phyloP scores from a whole-genome alignment of 2,797 vertebrate genomes.

The Gymnodraco acuticeps region DNA sequence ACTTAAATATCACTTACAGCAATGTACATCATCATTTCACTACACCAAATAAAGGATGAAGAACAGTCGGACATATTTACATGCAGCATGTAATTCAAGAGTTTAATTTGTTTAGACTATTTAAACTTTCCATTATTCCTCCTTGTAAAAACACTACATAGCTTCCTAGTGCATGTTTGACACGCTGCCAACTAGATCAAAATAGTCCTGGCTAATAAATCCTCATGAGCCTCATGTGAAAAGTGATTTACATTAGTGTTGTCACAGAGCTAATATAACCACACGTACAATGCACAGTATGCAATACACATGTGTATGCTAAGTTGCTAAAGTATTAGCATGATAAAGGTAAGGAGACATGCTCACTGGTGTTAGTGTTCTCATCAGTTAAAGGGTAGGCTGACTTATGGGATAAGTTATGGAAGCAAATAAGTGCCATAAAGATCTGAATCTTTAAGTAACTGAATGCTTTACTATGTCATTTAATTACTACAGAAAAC shows the following conservation, averaged over 20 bases:
- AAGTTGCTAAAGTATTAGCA: not conserved
- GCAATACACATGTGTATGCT: not conserved
- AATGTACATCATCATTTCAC: constrained; percentile 1
- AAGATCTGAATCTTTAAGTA: not conserved
- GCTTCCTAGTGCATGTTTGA: constrained; percentile 1
- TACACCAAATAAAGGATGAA: not conserved
- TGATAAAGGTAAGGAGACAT: not conserved
- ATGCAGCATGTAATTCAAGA: not conserved
- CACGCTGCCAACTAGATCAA: not conserved
- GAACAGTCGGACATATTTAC: not conserved
- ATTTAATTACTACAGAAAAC: not conserved
- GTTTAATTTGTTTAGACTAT: not conserved
- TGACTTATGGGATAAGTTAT: constrained; percentile 32
- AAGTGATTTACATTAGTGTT: constrained; percentile 6
- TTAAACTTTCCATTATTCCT: not conserved
- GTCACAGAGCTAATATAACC: not conserved
- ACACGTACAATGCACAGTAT: not conserved
- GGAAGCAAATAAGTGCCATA: not conserved
- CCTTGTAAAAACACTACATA: not conserved
- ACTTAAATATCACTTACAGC: not conserved
- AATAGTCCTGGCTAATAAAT: not conserved
- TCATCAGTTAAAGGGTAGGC: constrained; percentile 46
- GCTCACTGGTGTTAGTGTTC: not conserved
- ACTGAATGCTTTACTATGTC: not conserved
- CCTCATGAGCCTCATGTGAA: not conserved